Conservation (phyloP, 2,797 vertebrate genomes). For the Spinus pinus region DNA sequence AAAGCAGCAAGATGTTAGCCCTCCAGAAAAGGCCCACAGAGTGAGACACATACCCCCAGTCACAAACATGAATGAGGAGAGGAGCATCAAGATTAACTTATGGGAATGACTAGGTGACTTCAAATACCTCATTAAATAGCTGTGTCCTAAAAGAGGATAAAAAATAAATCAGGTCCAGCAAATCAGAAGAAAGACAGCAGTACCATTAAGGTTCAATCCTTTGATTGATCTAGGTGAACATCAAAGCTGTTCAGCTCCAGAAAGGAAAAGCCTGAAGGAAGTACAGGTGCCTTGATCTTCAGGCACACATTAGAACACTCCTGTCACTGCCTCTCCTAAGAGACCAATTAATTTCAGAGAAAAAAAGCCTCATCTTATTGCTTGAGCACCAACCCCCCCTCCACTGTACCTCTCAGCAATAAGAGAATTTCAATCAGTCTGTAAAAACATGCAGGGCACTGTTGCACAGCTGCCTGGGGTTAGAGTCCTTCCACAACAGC, state of each 20-base stretch:
- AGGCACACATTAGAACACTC: background rate
- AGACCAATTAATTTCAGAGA: background rate
- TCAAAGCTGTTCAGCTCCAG: background rate
- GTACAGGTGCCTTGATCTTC: background rate
- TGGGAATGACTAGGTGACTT: background rate
- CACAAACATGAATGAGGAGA: background rate
- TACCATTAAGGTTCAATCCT: background rate
- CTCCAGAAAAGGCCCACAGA: background rate
- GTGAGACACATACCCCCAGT: background rate
- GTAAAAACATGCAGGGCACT: background rate
- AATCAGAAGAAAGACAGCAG: background rate
- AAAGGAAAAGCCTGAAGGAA: background rate
- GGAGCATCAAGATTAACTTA: background rate
- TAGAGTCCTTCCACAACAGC: background rate
- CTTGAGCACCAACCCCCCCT: background rate
- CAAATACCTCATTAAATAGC: background rate
- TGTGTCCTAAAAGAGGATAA: background rate
- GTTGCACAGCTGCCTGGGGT: background rate
- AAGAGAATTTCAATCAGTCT: background rate
- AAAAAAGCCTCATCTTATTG: background rate
- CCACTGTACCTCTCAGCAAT: background rate
- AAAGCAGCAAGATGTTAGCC: background rate
- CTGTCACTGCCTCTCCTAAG: background rate
- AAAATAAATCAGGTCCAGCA: background rate
- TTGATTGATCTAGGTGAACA: background rate